Percentiles rank a stretch among this genome's conserved stretches.
phyloP scores from a whole-genome alignment of 2,888 invertebrate species.

The Hybos culiciformis region DNA sequence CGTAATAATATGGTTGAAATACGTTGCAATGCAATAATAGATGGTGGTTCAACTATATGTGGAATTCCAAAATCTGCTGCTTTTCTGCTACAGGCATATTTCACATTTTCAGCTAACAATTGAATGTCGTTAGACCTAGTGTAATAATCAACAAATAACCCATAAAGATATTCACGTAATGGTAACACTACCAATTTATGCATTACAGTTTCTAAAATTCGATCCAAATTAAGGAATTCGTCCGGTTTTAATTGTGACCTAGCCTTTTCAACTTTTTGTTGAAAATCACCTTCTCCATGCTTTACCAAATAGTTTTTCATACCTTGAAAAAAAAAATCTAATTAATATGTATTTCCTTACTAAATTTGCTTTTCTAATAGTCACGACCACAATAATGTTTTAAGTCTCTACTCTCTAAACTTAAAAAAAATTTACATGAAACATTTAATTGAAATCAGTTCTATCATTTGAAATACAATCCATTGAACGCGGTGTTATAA shows the following conservation, averaged over 20 bases:
- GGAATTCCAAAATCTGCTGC: slow-evolving; percentile 33
- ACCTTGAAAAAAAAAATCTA: too few species aligned
- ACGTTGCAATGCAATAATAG: slow-evolving; percentile 56
- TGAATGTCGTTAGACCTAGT: slow-evolving; percentile 58
- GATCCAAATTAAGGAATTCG: slow-evolving; percentile 90
- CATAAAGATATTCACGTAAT: slow-evolving; percentile 68
- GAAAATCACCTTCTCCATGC: slow-evolving; percentile 87
- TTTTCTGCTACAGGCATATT: slow-evolving; percentile 31
- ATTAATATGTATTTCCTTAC: too few species aligned
- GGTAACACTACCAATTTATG: slow-evolving; percentile 82
- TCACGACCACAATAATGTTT: too few species aligned
- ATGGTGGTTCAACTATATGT: slow-evolving; percentile 61
- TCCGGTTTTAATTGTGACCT: slow-evolving; percentile 59
- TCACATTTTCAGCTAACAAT: slow-evolving; percentile 42
- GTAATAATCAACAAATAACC: slow-evolving; percentile 79
- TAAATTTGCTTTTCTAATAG: too few species aligned
- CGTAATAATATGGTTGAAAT: slow-evolving; percentile 67
- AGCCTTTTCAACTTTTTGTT: slow-evolving; percentile 65
- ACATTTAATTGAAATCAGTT: too few species aligned
- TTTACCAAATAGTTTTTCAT: slow-evolving; percentile 97
- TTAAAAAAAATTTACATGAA: too few species aligned
- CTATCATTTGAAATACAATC: too few species aligned
- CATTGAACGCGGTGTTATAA: too few species aligned
- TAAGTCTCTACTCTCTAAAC: too few species aligned
- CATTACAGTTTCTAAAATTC: slow-evolving; percentile 88